Evolutionary conservation across 2,888 invertebrate species (phyloP).

Genomic region (Arrhopalites spinosus): DNA sequence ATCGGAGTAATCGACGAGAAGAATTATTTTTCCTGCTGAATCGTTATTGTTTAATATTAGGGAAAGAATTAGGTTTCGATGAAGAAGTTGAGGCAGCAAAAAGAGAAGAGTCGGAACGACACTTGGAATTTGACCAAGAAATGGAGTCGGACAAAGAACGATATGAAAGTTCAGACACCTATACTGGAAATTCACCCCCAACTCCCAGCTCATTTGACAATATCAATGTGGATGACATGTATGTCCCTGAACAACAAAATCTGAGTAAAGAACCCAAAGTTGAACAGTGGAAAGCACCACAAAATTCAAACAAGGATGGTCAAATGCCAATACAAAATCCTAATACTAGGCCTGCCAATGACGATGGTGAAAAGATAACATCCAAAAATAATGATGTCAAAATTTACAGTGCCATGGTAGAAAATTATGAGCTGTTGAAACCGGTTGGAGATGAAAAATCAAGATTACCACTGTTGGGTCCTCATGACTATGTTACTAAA

Average conservation of each 20-base stretch:
- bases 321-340: neutral
- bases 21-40: constrained; percentile 37
- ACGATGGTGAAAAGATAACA: neutral
- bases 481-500: no score
- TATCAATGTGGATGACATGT: constrained; percentile 10
- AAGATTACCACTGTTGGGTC: no score
- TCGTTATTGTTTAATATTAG: constrained; percentile 29
- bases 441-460: neutral
- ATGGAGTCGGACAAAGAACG: constrained; percentile 22
- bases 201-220: constrained; percentile 8
- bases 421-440: neutral
- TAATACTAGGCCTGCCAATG: neutral
- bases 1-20: constrained; percentile 26
- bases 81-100: constrained; percentile 21
- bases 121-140: neutral
- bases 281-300: neutral
- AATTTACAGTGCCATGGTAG: neutral
- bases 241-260: neutral
- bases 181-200: constrained; percentile 27
- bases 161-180: constrained; percentile 1
- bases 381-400: neutral
- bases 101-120: neutral
- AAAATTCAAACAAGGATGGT: neutral
- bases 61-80: constrained; percentile 32
- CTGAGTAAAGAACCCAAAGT: neutral